These are phyloP conservation scores for Hydrocynus forskahlii DNA, from an alignment of 2,797 vertebrate genomes.

Conservation along the genomic window DNA sequence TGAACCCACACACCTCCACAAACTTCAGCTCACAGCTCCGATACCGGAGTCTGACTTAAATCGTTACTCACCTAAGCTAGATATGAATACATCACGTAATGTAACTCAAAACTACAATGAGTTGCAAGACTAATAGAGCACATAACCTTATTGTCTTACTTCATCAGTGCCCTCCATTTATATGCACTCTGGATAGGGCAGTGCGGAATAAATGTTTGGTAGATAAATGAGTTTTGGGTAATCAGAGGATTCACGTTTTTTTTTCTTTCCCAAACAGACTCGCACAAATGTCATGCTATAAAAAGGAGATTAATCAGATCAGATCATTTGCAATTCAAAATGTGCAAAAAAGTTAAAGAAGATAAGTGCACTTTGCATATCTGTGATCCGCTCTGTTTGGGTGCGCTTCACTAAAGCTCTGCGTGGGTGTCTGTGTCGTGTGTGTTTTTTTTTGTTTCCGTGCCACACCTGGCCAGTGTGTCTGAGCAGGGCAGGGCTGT, in stretches of 20 bases:
- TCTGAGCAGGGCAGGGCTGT: slow-evolving; percentile 35
- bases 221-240: slow-evolving; percentile 17
- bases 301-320: slow-evolving; percentile 40
- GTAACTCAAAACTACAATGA: neutral
- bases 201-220: neutral
- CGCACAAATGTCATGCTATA: slow-evolving; percentile 23
- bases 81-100: neutral
- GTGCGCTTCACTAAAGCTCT: neutral
- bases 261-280: slow-evolving; percentile 11
- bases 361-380: slow-evolving; percentile 44
- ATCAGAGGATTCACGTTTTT: neutral
- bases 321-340: slow-evolving; percentile 52
- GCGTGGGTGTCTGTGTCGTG: slow-evolving; percentile 22
- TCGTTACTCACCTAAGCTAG: neutral
- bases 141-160: neutral
- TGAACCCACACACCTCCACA: neutral
- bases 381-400: slow-evolving; percentile 32
- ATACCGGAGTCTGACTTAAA: neutral
- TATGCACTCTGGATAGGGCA: neutral
- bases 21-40: neutral
- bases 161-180: neutral
- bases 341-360: slow-evolving; percentile 39
- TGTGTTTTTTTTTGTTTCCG: slow-evolving; percentile 22
- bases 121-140: neutral
- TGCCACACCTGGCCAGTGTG: slow-evolving; percentile 41